A percentile compares a stretch with the other conserved stretches of the same genome.
Evolutionary conservation across 2,888 invertebrate genomes (phyloP).

Genomic region (Xestobium rufovillosum): DNA sequence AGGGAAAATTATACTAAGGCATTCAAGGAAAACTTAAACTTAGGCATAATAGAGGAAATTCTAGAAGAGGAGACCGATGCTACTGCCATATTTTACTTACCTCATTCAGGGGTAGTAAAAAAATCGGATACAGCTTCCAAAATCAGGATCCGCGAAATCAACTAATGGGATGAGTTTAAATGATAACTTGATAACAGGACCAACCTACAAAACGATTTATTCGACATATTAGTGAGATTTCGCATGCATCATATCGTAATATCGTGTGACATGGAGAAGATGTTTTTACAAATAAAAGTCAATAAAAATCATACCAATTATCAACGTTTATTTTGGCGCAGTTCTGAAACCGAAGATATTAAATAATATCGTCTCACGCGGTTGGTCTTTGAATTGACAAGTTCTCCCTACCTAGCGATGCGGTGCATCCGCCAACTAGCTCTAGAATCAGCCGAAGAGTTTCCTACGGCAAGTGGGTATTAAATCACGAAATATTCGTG

Average conservation of each 20-base stretch:
- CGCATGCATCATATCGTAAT: conserved; percentile 6
- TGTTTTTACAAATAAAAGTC: conserved; percentile 10
- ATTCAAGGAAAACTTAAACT: not conserved
- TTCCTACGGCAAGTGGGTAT: conserved; percentile 1
- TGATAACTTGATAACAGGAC: conserved; percentile 11
- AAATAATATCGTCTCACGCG: conserved; percentile 2
- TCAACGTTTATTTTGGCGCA: not conserved
- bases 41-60: not conserved
- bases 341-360: not conserved
- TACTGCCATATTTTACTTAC: conserved; percentile 3
- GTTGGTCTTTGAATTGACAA: conserved; percentile 5
- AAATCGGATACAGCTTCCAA: not conserved
- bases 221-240: conserved; percentile 7
- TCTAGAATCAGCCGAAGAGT: not conserved
- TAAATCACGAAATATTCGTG: conserved; percentile 1
- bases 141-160: conserved; percentile 9
- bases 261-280: conserved; percentile 10
- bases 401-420: conserved; percentile 5
- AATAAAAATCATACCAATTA: not conserved
- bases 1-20: not conserved
- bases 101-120: conserved; percentile 7
- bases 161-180: conserved; percentile 10
- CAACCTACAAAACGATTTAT: conserved; percentile 9
- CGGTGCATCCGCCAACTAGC: conserved; percentile 5
- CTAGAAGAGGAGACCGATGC: not conserved